Base-by-base conservation (phyloP, 1,140 invertebrate genomes). In the Euwallacea similis region DNA sequence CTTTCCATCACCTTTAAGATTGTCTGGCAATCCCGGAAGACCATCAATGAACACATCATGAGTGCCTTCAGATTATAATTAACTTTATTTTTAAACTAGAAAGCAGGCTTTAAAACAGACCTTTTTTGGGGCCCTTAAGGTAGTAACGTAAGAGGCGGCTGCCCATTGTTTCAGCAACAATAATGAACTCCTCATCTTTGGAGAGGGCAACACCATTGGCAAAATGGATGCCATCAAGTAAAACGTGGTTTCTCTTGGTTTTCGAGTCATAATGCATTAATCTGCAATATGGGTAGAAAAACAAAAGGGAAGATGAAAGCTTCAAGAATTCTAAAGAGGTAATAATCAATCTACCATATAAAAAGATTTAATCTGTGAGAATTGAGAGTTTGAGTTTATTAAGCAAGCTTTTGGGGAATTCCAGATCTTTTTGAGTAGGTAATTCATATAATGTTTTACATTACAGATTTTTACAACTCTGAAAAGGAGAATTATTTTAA, bases 1-100 rank as follows among this genome's bases (percentile, higher is more conserved):
- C 41, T 86, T 81, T 16, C 84, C 86, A 77, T 90, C 89, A 0
- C 82, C 78, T n/a, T 84, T 77, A 42, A 95, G 80, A 80, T 94
- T 95, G 80, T 96, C 93, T n/a, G 92, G 91, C 7, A 85, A 76
- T 76, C 93, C 93, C 58, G 93, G 93, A 68, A 96, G 82, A 58
- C 89, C 89, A 77, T 91, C 88, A n/a, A 89, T 76, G 76, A 95
- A 91, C 0, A 92, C 21, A 54, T 42, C 21, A n/a, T 54, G 47
- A 15, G 47, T 54, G 7, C 16, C 46, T 65, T 10, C 7, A 61
- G 3, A 42, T 16, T 58, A 58, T 58, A 13, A 13, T 16, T 2
- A 58, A 9, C 2, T 58, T 16, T 58, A n/a, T 7, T 50, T 50
- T 50, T 50, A 50, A 13, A 13, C 13, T 13, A 50, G 6, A 6